phyloP scores from a whole-genome alignment of 2,113 vertebrate species.

The Casuarius casuarius region DNA sequence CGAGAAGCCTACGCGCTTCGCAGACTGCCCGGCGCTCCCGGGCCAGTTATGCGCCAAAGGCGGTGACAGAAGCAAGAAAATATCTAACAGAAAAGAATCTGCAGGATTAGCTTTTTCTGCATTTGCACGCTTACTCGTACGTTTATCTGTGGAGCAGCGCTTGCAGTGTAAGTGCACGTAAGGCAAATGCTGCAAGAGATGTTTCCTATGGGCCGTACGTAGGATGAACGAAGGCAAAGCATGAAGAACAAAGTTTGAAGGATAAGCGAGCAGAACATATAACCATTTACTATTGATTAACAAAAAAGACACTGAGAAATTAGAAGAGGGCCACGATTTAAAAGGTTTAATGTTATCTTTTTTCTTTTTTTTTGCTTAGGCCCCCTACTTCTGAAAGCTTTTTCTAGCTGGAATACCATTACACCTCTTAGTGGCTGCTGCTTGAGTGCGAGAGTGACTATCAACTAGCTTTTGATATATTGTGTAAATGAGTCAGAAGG shows the following conservation, averaged over 20 bases:
- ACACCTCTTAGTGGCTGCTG: background rate
- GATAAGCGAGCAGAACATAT: background rate
- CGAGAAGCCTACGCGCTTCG: too few relatives aligned
- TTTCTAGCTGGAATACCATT: background rate
- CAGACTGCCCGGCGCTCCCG: too few relatives aligned
- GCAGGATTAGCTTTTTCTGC: background rate
- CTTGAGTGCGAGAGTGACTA: background rate
- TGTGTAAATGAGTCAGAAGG: slow-evolving; percentile 5
- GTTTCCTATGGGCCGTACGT: background rate
- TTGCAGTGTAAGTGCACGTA: fast-evolving
- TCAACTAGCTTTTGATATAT: background rate
- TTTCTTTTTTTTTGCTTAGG: background rate
- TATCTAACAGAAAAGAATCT: background rate
- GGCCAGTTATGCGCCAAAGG: too few relatives aligned
- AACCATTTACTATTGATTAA: background rate
- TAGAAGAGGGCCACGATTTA: background rate
- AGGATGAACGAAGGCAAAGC: background rate
- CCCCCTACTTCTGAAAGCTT: background rate
- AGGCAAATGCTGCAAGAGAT: fast-evolving
- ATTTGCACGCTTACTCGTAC: background rate
- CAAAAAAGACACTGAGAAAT: background rate
- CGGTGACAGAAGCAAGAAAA: background rate
- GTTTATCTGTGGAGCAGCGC: background rate
- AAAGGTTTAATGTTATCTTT: background rate
- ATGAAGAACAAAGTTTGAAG: background rate